Evolutionary conservation across 2,888 invertebrate genomes (phyloP).

Genomic region (Acleris sparsana): DNA sequence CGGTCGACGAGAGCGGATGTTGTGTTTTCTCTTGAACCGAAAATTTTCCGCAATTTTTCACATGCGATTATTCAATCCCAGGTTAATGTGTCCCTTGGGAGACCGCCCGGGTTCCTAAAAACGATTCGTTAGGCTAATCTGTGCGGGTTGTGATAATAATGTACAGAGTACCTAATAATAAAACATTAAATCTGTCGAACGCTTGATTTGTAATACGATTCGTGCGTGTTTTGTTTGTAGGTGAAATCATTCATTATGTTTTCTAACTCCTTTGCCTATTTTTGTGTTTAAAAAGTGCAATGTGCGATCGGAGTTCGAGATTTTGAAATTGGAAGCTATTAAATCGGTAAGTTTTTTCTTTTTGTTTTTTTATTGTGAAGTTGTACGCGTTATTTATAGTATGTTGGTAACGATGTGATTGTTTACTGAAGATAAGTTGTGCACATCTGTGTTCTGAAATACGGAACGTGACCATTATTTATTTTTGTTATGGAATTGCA

Average conservation of each 20-base stretch:
- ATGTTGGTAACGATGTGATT: conserved; percentile 9
- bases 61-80: conserved; percentile 37
- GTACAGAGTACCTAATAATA: conserved; percentile 36
- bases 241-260: conserved; percentile 26
- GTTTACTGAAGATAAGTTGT: conserved; percentile 24
- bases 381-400: conserved; percentile 18
- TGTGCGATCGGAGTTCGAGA: conserved; percentile 37
- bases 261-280: conserved; percentile 35
- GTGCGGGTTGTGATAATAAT: conserved; percentile 18
- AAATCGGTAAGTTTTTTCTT: conserved; percentile 36
- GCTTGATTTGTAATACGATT: conserved; percentile 39
- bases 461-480: conserved; percentile 37
- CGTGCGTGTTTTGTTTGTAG: conserved; percentile 37
- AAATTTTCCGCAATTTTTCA: conserved; percentile 51
- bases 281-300: conserved; percentile 36
- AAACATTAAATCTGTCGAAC: conserved; percentile 41
- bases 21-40: conserved; percentile 29
- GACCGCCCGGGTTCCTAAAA: neutral
- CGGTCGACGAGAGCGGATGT: conserved; percentile 42
- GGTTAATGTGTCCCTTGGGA: conserved; percentile 19
- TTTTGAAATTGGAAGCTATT: conserved; percentile 41
- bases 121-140: neutral
- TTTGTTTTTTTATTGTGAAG: conserved; percentile 5
- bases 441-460: conserved; percentile 11
- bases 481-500: conserved; percentile 41